Evolutionary conservation across 2,797 vertebrate species (phyloP).

Genomic region (Brachymystax lenok): DNA sequence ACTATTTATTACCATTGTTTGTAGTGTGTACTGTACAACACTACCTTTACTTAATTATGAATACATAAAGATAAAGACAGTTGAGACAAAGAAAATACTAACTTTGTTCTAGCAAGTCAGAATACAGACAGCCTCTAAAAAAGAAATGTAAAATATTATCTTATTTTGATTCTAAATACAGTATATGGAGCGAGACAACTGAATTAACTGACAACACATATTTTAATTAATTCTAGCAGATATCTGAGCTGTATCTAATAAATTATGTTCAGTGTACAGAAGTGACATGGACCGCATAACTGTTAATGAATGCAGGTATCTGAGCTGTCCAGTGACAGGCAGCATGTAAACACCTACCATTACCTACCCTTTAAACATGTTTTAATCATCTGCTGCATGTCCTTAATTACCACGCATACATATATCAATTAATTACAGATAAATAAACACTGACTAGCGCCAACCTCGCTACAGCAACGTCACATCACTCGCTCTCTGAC

Average conservation of each 20-base stretch:
- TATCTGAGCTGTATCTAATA: background rate
- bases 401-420: conserved; percentile 16
- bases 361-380: background rate
- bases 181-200: background rate
- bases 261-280: background rate
- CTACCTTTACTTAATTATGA: background rate
- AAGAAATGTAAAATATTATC: too few species aligned
- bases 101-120: too few species aligned
- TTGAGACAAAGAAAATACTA: background rate
- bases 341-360: conserved; percentile 5
- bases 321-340: background rate
- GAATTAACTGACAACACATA: background rate
- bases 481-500: conserved; percentile 1
- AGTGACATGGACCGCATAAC: background rate
- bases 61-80: background rate
- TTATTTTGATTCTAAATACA: too few species aligned
- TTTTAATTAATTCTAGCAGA: background rate
- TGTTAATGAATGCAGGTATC: background rate
- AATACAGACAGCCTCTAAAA: too few species aligned
- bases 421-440: conserved; percentile 28
- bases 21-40: too few species aligned
- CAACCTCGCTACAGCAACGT: background rate
- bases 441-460: conserved; percentile 6
- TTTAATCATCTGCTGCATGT: conserved; percentile 14
- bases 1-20: too few species aligned